Percentiles rank a stretch among this genome's conserved stretches.
Evolutionary conservation across 2,888 invertebrate genomes (phyloP).

Genomic region (Zaprionus bogoriensis): DNA sequence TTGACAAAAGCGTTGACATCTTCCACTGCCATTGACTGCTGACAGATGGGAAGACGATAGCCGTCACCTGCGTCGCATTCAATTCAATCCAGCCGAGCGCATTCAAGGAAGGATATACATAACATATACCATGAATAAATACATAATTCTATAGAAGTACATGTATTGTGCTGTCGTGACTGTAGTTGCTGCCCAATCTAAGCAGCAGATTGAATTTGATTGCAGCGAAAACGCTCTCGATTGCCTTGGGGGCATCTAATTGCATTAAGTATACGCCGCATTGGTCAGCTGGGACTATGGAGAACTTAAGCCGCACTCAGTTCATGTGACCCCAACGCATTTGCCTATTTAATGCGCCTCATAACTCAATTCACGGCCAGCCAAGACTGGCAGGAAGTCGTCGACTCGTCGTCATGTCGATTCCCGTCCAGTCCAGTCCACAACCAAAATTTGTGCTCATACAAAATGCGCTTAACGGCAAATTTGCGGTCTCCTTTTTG

Average conservation of each 20-base stretch:
- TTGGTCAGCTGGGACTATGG: too few relatives aligned
- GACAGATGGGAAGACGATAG: constrained; percentile 8
- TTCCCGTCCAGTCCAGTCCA: too few relatives aligned
- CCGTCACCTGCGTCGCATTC: background rate
- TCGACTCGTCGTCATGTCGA: too few relatives aligned
- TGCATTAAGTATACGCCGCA: constrained; percentile 29
- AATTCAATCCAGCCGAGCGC: background rate
- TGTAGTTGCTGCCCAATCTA: too few relatives aligned
- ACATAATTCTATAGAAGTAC: background rate
- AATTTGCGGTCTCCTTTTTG: background rate
- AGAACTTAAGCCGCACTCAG: background rate
- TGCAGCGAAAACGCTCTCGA: background rate
- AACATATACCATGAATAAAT: background rate
- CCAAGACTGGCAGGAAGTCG: background rate
- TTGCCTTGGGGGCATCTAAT: constrained; percentile 11
- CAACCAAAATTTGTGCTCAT: background rate
- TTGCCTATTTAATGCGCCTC: constrained; percentile 25
- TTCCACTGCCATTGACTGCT: background rate
- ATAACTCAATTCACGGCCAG: constrained; percentile 28
- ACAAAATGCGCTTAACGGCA: background rate
- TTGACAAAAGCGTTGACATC: background rate
- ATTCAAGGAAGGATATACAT: background rate
- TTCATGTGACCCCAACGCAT: constrained; percentile 3
- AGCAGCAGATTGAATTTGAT: too few relatives aligned
- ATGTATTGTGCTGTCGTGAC: too few relatives aligned